A percentile compares a stretch with the other conserved stretches of the same genome.
Conservation (phyloP, 2,797 vertebrate species). For the Aldrovandia affinis region DNA sequence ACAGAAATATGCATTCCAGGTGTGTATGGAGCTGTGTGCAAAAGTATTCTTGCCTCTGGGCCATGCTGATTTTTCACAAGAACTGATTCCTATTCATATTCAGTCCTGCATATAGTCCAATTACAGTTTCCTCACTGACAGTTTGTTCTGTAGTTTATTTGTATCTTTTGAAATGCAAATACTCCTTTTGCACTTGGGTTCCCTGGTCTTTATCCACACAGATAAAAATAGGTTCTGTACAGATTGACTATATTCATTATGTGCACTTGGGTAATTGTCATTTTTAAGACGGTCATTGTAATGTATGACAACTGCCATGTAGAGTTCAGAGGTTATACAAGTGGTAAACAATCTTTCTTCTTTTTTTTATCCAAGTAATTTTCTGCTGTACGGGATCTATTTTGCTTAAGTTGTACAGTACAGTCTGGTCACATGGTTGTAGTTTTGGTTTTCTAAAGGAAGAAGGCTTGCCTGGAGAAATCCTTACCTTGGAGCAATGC, state of each 20-base stretch:
- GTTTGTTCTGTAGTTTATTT: not conserved
- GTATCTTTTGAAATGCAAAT: not conserved
- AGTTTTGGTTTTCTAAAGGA: not conserved
- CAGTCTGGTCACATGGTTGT: not conserved
- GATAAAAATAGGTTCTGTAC: not conserved
- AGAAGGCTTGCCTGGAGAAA: not conserved
- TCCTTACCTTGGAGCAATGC: slow-evolving; percentile 70
- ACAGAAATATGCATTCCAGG: no score
- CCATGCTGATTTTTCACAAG: not conserved
- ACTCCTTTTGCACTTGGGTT: not conserved
- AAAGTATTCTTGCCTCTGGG: no score
- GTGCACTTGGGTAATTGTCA: no score
- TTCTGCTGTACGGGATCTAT: no score
- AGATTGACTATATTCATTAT: not conserved
- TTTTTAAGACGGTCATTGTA: not conserved
- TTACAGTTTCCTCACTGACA: not conserved
- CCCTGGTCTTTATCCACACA: not conserved
- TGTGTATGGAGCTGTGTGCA: no score
- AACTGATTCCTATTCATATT: not conserved
- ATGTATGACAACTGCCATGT: not conserved
- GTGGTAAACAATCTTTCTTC: no score
- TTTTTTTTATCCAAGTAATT: no score
- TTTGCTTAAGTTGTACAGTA: not conserved
- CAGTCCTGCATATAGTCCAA: no score
- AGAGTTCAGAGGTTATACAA: no score